Evolutionary conservation across 2,888 invertebrate species (phyloP).

Genomic region (Tinea trinotella): DNA sequence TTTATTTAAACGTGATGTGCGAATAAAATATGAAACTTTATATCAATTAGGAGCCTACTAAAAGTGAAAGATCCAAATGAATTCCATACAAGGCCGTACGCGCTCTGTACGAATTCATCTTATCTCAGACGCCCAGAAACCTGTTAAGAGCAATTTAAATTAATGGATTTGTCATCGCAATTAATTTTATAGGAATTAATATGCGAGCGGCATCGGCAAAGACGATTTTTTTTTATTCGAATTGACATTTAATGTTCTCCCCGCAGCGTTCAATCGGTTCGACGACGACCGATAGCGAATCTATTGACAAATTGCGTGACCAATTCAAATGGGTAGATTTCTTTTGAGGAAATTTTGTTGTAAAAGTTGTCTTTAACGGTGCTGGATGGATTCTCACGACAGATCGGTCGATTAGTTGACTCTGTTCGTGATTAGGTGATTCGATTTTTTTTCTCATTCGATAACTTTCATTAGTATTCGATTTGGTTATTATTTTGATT

Average conservation of each 20-base stretch:
- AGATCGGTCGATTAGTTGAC: constrained; percentile 52
- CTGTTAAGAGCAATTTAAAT: constrained; percentile 56
- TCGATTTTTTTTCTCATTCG: constrained; percentile 37
- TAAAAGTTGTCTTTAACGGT: constrained; percentile 42
- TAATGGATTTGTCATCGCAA: constrained; percentile 72
- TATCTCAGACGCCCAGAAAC: constrained; percentile 29
- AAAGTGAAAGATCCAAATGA: constrained; percentile 13
- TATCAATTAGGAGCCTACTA: constrained; percentile 9
- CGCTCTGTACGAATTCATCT: constrained; percentile 14
- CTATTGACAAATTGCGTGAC: constrained; percentile 72
- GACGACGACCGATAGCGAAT: constrained; percentile 52
- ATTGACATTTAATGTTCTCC: constrained; percentile 64
- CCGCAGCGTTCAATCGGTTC: constrained; percentile 42
- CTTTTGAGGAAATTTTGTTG: constrained; percentile 62
- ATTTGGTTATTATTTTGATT: not conserved
- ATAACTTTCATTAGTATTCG: constrained; percentile 2
- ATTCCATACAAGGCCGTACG: constrained; percentile 1
- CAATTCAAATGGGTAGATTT: constrained; percentile 69
- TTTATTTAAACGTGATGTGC: not conserved
- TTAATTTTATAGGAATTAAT: constrained; percentile 70
- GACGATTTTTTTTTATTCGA: constrained; percentile 48
- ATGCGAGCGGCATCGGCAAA: constrained; percentile 64
- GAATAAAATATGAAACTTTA: not conserved
- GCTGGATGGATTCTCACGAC: constrained; percentile 58
- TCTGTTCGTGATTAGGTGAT: constrained; percentile 66